Percentiles rank a stretch among this genome's conserved stretches.
These are phyloP conservation scores for Daphoenositta chrysoptera DNA, from an alignment of 2,113 vertebrate species.

Conservation along the genomic window DNA sequence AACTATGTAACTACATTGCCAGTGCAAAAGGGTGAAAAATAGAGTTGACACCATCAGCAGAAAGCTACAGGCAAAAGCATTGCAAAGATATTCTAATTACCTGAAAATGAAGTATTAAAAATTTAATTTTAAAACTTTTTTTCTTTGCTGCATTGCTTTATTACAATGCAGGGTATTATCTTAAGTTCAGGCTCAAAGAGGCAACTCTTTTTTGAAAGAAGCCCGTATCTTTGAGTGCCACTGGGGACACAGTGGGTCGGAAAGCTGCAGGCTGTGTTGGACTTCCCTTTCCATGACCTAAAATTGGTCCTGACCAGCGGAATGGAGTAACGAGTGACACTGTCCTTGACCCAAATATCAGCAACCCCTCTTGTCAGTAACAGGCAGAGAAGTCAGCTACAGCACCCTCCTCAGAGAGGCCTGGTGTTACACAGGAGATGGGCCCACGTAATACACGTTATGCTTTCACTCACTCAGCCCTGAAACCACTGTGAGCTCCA, in stretches of 20 bases:
- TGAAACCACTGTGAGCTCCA: neutral
- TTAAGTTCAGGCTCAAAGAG: neutral
- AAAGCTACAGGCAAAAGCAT: neutral
- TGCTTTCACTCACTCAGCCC: neutral
- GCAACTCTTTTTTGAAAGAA: neutral
- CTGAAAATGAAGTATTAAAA: neutral
- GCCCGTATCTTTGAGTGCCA: neutral
- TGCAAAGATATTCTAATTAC: neutral
- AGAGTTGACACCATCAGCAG: neutral
- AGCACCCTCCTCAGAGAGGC: neutral
- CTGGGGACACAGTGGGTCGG: neutral
- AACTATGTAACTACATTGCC: neutral
- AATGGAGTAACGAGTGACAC: neutral
- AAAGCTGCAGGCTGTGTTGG: neutral
- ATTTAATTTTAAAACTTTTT: neutral
- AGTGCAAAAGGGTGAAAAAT: neutral
- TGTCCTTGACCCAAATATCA: neutral
- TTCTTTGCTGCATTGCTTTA: neutral
- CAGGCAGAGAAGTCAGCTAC: neutral
- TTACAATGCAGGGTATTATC: neutral
- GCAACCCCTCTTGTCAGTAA: neutral
- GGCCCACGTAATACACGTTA: fast-evolving
- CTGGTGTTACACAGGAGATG: neutral
- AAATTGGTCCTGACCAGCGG: neutral
- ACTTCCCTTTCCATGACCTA: neutral